Base-by-base conservation (phyloP, 2,888 invertebrate genomes). In the Parascotia fuliginaria region DNA sequence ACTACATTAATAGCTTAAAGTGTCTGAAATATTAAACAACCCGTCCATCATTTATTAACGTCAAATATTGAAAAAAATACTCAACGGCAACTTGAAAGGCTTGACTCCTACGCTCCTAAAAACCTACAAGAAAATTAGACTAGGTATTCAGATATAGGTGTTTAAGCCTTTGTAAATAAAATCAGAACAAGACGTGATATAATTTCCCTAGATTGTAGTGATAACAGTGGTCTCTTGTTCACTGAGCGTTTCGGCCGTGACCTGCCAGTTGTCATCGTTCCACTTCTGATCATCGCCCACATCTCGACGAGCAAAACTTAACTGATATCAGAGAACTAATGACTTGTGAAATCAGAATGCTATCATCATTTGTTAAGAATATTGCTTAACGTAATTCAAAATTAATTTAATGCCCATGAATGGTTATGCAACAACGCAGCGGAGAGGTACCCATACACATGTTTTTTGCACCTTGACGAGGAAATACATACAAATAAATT, bases 251-350 rank as follows among this genome's bases (percentile, higher is more conserved):
- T 19, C 44, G 37, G 49, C 73, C 77, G 65, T 75, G 76, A 76
- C 76, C 76, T 54, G 58, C 39, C 53, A 47, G 45, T 57, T 62
- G 56, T 59, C 65, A 67, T 70, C 66, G 61, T 45, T 60, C 60
- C 53, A 49, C 43, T 9, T 59, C 57, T 57, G 60, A 63, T 55
- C 51, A 52, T 55, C 73, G 70, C 77, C 75, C 75, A 75, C 77
- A 55, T 47, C 41, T 37, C 45, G 36, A 32, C 29, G 50, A 52
- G 47, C 58, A 40, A 36, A 53, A 56, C 43, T 48, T 14, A 16
- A 39, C 36, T 38, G 15, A 46, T 57, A 68, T 68, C 56, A 48
- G 60, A 34, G 32, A 55, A 42, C 44, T 38, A 53, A 55, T 51
- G 13, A 42, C 51, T 59, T 55, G 47, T 22, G 43, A 43, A 40